These are phyloP conservation scores for Hemitrygon akajei DNA, from an alignment of 2,797 vertebrate species.

Conservation along the genomic window DNA sequence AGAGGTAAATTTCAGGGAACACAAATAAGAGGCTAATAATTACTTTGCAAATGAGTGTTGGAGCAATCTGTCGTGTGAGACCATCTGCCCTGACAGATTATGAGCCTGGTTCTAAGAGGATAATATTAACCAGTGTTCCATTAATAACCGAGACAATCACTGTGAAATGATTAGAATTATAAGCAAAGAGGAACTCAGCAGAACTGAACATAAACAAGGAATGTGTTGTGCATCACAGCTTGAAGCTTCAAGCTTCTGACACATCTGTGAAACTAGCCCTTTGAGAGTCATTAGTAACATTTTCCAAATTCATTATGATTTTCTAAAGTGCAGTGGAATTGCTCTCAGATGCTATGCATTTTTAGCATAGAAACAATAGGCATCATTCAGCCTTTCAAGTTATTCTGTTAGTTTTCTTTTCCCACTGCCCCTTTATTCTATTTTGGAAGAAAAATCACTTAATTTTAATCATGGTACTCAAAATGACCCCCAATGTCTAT, in stretches of 20 bases:
- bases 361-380: background rate
- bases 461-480: background rate
- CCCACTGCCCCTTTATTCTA: background rate
- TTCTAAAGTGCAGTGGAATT: background rate
- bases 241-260: background rate
- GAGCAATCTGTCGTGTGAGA: slow-evolving; percentile 20
- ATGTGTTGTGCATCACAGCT: background rate
- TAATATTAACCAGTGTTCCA: slow-evolving; percentile 28
- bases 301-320: background rate
- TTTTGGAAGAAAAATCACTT: background rate
- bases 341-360: background rate
- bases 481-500: background rate
- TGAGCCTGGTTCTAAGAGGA: slow-evolving; percentile 8
- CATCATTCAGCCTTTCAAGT: background rate
- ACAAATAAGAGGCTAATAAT: slow-evolving; percentile 8
- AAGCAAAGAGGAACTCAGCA: slow-evolving; percentile 19
- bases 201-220: background rate
- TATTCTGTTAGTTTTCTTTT: background rate
- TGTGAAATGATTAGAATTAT: slow-evolving; percentile 36
- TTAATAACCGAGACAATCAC: slow-evolving; percentile 30
- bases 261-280: background rate
- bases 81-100: slow-evolving; percentile 32
- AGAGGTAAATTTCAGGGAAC: background rate
- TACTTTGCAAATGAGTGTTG: slow-evolving; percentile 29
- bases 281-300: background rate